A percentile compares a stretch with the other conserved stretches of the same genome.
These are phyloP conservation scores for Pseudomyrmex cubaensis DNA, from an alignment of 1,140 invertebrate species.

Conservation along the genomic window DNA sequence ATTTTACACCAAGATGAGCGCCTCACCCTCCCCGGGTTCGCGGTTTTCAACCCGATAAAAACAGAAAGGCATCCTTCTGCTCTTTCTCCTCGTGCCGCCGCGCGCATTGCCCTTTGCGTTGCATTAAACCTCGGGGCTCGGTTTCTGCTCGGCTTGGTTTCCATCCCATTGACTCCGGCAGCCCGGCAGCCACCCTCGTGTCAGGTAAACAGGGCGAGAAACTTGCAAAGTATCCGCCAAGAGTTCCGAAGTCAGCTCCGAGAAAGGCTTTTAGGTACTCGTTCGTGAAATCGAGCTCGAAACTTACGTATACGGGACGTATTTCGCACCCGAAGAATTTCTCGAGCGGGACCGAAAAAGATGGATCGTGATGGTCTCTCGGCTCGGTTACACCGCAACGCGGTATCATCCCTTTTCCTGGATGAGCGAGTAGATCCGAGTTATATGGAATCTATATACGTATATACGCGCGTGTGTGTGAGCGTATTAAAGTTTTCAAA, in stretches of 20 bases:
- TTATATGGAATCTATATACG: neutral
- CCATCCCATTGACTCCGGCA: conserved; percentile 79
- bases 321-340: conserved; percentile 63
- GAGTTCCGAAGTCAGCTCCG: conserved; percentile 65
- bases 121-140: conserved; percentile 65
- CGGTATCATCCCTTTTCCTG: conserved; percentile 25
- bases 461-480: too few relatives aligned
- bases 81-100: conserved; percentile 34
- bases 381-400: conserved; percentile 53
- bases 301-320: conserved; percentile 57
- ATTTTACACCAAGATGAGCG: conserved; percentile 44
- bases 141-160: conserved; percentile 78
- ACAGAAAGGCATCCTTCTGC: conserved; percentile 45
- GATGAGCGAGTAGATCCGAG: conserved; percentile 29
- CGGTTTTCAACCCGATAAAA: conserved; percentile 60
- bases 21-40: neutral
- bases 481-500: neutral
- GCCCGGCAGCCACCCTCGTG: conserved; percentile 64
- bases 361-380: conserved; percentile 65
- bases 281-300: conserved; percentile 72
- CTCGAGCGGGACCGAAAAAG: conserved; percentile 48
- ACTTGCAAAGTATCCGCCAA: conserved; percentile 81
- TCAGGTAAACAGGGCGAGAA: conserved; percentile 81
- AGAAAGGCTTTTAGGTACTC: conserved; percentile 71
- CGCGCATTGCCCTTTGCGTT: conserved; percentile 47